phyloP scores from a whole-genome alignment of 2,888 invertebrate genomes.

The Apodemia duryi region DNA sequence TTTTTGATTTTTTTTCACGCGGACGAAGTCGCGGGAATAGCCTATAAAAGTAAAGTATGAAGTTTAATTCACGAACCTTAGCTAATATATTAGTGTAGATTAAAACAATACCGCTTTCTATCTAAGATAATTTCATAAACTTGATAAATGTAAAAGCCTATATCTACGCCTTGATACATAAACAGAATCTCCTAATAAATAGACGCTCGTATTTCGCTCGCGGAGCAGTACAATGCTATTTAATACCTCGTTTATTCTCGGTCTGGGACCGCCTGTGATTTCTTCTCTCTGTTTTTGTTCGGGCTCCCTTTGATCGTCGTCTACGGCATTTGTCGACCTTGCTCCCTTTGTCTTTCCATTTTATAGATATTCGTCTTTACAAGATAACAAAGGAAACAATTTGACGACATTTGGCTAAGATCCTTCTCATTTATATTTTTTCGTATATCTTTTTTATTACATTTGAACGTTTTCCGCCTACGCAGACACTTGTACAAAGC shows the following conservation, averaged over 20 bases:
- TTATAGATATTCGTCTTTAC: conserved; percentile 46
- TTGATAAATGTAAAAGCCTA: conserved; percentile 3
- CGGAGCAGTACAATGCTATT: conserved; percentile 19
- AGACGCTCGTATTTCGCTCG: conserved; percentile 21
- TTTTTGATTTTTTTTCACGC: too few relatives aligned
- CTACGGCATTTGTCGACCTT: conserved; percentile 44
- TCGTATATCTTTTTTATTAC: conserved; percentile 16
- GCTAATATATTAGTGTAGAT: too few relatives aligned
- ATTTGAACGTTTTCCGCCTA: conserved; percentile 37
- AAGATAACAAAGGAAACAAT: conserved; percentile 22
- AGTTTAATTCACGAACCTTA: too few relatives aligned
- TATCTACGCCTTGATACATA: conserved; percentile 6
- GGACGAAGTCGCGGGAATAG: too few relatives aligned
- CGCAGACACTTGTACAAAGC: conserved; percentile 22
- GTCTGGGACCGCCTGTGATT: conserved; percentile 30
- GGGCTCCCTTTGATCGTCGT: conserved; percentile 35
- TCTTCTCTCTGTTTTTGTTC: conserved; percentile 38
- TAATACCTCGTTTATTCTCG: conserved; percentile 26
- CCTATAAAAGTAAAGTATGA: too few relatives aligned
- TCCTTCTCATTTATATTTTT: conserved; percentile 19
- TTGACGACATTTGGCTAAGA: conserved; percentile 16
- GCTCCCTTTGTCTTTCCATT: conserved; percentile 46
- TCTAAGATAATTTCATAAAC: not conserved
- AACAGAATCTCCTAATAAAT: conserved; percentile 17
- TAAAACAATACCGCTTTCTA: too few relatives aligned